These are phyloP conservation scores for Haliclystus octoradiatus DNA, from an alignment of 30 jellyfish, hydroid and myxozoan genomes.

Conservation along the genomic window DNA sequence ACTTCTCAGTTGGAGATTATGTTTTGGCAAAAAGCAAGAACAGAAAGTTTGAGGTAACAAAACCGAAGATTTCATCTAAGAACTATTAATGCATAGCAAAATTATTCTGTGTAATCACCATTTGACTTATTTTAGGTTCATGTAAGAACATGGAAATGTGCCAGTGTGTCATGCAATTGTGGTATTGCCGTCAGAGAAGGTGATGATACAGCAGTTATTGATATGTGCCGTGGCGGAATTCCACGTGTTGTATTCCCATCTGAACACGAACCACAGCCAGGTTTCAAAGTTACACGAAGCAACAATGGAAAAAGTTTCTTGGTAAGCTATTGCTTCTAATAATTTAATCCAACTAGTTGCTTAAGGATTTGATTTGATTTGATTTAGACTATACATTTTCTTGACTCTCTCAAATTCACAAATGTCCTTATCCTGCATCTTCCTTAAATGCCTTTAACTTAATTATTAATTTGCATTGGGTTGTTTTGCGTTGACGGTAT, in stretches of 20 bases:
- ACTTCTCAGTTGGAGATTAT: constrained; percentile 73
- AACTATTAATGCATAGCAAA: too few species aligned
- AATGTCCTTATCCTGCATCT: too few species aligned
- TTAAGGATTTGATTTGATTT: too few species aligned
- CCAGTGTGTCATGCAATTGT: constrained; percentile 84
- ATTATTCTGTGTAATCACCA: too few species aligned
- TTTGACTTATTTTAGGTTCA: too few species aligned
- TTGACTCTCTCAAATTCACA: neutral
- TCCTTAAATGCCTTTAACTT: too few species aligned
- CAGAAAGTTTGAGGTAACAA: constrained; percentile 67
- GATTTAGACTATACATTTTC: too few species aligned
- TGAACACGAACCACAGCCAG: constrained; percentile 75
- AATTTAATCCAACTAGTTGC: neutral
- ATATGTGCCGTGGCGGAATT: constrained; percentile 76
- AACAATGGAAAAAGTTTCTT: constrained; percentile 74
- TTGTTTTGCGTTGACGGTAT: too few species aligned
- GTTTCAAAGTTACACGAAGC: constrained; percentile 36
- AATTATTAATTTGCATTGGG: too few species aligned
- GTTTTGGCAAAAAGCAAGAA: constrained; percentile 59
- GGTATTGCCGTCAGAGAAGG: constrained; percentile 94
- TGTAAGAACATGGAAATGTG: constrained; percentile 77
- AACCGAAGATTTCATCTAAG: too few species aligned
- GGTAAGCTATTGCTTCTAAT: constrained; percentile 67
- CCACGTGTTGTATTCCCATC: constrained; percentile 83
- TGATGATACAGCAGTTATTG: constrained; percentile 77